These are phyloP conservation scores for Centropristis striata DNA, from an alignment of 2,113 vertebrate genomes.

Conservation along the genomic window DNA sequence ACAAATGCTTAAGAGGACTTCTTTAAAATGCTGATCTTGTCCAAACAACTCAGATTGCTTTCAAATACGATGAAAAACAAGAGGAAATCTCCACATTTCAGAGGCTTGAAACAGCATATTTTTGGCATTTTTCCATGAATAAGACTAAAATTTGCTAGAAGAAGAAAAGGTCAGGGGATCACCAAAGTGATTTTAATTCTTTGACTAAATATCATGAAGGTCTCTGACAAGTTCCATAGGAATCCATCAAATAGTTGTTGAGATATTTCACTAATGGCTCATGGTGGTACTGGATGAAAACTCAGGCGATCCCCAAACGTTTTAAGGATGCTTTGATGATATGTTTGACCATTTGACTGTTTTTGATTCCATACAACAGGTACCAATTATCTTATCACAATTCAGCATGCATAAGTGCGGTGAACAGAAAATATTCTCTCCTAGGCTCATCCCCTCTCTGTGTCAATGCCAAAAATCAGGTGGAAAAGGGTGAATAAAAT, in stretches of 20 bases:
- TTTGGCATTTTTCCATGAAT: neutral
- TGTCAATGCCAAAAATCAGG: too few relatives aligned
- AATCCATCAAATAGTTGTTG: neutral
- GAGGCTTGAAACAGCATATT: neutral
- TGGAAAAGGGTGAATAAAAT: too few relatives aligned
- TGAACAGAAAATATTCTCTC: too few relatives aligned
- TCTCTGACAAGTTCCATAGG: neutral
- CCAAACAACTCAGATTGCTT: neutral
- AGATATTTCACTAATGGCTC: neutral
- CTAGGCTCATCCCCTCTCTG: too few relatives aligned
- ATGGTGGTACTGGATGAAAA: neutral
- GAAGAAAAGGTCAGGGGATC: neutral
- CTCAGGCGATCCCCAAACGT: too few relatives aligned
- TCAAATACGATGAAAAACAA: neutral
- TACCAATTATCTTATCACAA: too few relatives aligned
- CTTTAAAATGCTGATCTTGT: neutral
- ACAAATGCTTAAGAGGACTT: neutral
- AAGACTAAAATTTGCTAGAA: neutral
- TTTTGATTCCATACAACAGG: neutral
- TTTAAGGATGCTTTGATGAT: too few relatives aligned
- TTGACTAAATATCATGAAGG: neutral
- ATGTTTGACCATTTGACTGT: too few relatives aligned
- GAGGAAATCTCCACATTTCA: neutral
- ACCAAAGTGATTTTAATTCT: neutral
- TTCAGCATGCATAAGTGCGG: too few relatives aligned